These are phyloP conservation scores for Eretmocerus hayati DNA, from an alignment of 2,888 invertebrate species.

Conservation along the genomic window DNA sequence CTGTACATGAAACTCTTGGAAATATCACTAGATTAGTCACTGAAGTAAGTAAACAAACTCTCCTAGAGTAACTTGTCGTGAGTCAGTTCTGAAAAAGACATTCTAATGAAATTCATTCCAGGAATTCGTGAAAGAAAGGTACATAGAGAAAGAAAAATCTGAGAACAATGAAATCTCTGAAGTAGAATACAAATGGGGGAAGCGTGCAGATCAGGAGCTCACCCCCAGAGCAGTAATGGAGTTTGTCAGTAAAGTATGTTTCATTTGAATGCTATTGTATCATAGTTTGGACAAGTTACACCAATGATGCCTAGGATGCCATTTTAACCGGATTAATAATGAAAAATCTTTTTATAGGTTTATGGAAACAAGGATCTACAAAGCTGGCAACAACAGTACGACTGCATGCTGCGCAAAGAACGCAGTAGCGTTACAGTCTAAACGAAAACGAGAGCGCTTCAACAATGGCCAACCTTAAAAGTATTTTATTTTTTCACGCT, in stretches of 20 bases:
- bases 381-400: slow-evolving; percentile 28
- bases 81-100: too few species aligned
- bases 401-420: slow-evolving; percentile 1
- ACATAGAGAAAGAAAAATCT: slow-evolving; percentile 28
- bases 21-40: slow-evolving; percentile 29
- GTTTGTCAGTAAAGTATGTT: slow-evolving; percentile 50
- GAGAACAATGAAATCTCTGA: slow-evolving; percentile 45
- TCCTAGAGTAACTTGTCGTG: too few species aligned
- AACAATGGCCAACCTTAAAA: too few species aligned
- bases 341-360: slow-evolving; percentile 31
- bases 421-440: too few species aligned
- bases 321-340: too few species aligned
- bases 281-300: neutral
- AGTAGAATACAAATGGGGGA: slow-evolving; percentile 52
- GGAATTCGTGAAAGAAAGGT: slow-evolving; percentile 42
- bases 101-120: slow-evolving; percentile 26
- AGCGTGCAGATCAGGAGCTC: slow-evolving; percentile 50
- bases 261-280: too few species aligned
- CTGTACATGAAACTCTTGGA: slow-evolving; percentile 31
- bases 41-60: slow-evolving; percentile 28
- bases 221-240: slow-evolving; percentile 48
- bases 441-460: too few species aligned
- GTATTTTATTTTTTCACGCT: too few species aligned
- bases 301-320: too few species aligned
- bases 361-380: slow-evolving; percentile 26